Evolutionary conservation across 2,113 vertebrate species (phyloP), one percentile per base, ranked within the genome.

Genomic region (Oxygymnocypris stewartii): DNA sequence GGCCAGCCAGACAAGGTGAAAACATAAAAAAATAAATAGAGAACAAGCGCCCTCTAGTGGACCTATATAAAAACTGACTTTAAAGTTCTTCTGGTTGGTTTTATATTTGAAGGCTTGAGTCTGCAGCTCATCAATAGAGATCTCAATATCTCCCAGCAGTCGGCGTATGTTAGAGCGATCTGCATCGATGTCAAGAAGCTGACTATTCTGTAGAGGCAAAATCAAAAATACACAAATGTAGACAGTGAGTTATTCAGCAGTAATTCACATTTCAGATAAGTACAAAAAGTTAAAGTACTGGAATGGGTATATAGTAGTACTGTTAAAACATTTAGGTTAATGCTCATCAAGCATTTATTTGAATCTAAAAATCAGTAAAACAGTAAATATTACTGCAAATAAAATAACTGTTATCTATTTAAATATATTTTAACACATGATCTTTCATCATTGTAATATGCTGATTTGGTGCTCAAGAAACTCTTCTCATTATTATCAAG

Each of bases 51-150:
- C 37, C 25, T 47, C 63, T 84, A 61, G 67, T 63, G 81, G 85
- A 81, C 44, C 31, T 6, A 87, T 20, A 54, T 28, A 5, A n/a
- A 37, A 31, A 77, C 79, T 75, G 40, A 98, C 96, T 96, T 97
- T 95, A 84, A 97, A 97, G 88, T 94, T 95, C 89, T 95, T 97
- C 90, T 97, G 96, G 88, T 96, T 96, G 20, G 94, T 95, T 88
- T 90, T 95, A 84, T 94, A 97, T 23, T 93, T 90, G 78, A 95
- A 95, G 23, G 96, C 95, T n/a, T 93, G 92, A 71, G 89, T 92
- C 79, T 96, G 96, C 79, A 97, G 91, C 87, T 96, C 95, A 71
- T 97, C 94, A n/a, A 96, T 76, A 54, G 94, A 89, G 40, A 87
- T 79, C 20, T 96, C 95, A 79, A 96, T 90, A 1, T 96, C 95